Evolutionary conservation across 1,140 invertebrate genomes (phyloP).

Genomic region (Bombus sylvicola): DNA sequence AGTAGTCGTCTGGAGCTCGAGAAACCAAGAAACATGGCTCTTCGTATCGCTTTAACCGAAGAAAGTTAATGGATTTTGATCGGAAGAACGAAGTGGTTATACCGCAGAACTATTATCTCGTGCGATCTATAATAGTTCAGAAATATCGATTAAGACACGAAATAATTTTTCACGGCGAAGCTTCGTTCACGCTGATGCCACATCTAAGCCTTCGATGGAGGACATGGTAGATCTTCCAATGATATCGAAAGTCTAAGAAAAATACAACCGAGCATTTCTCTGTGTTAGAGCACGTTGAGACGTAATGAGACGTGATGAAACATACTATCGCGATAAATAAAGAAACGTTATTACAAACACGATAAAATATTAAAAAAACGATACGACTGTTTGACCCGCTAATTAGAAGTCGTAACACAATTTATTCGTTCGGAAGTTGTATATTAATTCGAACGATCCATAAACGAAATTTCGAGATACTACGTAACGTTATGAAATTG

Average conservation of each 20-base stretch:
- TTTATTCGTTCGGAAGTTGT: too few relatives aligned
- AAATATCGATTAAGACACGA: background rate
- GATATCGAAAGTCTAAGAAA: background rate
- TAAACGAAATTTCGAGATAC: too few relatives aligned
- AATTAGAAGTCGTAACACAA: too few relatives aligned
- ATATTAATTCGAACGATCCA: too few relatives aligned
- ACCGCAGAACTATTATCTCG: too few relatives aligned
- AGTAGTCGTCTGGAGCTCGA: background rate
- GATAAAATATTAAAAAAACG: too few relatives aligned
- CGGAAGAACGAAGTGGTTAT: background rate
- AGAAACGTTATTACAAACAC: too few relatives aligned
- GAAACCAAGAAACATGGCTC: background rate
- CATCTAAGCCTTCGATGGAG: background rate
- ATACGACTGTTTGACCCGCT: too few relatives aligned
- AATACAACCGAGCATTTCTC: background rate
- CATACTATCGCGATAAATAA: too few relatives aligned
- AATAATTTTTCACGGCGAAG: background rate
- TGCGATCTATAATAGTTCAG: background rate
- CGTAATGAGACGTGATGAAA: too few relatives aligned
- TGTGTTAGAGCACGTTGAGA: background rate
- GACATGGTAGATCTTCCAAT: background rate
- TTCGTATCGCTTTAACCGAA: background rate
- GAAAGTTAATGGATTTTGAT: background rate
- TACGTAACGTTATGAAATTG: too few relatives aligned
- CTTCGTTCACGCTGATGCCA: background rate